Evolutionary conservation across 2,888 invertebrate genomes (phyloP).

Genomic region (Rhamphomyia laevipes): DNA sequence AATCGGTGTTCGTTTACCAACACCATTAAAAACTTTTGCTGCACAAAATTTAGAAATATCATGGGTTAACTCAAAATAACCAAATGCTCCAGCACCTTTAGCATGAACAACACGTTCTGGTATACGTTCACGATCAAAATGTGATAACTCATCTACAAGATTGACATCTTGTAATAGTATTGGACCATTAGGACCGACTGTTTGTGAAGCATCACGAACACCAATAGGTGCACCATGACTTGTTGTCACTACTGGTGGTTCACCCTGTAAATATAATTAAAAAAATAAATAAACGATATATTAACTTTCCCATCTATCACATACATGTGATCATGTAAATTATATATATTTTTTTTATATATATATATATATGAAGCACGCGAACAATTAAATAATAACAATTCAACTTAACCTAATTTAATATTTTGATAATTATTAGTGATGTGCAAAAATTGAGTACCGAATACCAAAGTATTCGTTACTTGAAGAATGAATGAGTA

Average conservation of each 20-base stretch:
- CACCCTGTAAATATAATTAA: constrained; percentile 19
- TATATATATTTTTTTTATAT: too few species aligned
- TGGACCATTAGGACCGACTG: constrained; percentile 82
- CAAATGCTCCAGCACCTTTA: constrained; percentile 86
- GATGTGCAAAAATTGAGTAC: too few species aligned
- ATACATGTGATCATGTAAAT: too few species aligned
- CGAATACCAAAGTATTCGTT: too few species aligned
- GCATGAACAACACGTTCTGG: constrained; percentile 91
- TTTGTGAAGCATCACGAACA: constrained; percentile 48
- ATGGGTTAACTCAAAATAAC: constrained; percentile 77
- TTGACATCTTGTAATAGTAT: constrained; percentile 74
- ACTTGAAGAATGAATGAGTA: too few species aligned
- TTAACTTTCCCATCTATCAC: too few species aligned
- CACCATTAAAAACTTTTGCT: constrained; percentile 61
- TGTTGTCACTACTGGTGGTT: constrained; percentile 55
- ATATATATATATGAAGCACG: too few species aligned
- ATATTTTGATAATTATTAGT: too few species aligned
- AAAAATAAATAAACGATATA: constrained; percentile 2
- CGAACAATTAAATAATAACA: too few species aligned
- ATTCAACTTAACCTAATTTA: too few species aligned
- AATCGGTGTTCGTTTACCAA: constrained; percentile 71
- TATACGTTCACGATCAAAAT: constrained; percentile 85
- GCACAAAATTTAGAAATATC: constrained; percentile 70
- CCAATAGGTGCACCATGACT: constrained; percentile 71
- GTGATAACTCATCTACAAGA: constrained; percentile 64